Conservation (phyloP, 1,140 invertebrate species). For the Drosophila oshimai region DNA sequence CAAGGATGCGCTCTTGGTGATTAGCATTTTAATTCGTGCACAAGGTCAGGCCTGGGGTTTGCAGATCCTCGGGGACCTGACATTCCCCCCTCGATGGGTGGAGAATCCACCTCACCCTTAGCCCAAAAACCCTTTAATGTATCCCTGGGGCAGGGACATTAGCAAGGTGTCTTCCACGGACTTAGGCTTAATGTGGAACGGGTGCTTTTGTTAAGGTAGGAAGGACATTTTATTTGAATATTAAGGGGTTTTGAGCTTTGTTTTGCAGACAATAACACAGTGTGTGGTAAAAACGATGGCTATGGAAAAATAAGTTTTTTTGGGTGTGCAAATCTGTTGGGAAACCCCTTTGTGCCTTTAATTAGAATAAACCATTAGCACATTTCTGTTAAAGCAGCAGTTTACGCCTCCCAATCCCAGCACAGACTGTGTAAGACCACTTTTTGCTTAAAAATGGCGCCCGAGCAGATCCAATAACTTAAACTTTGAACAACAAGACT, state of each 20-base stretch:
- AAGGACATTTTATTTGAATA: not conserved
- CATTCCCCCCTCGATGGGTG: constrained; percentile 14
- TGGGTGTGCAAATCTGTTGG: not conserved
- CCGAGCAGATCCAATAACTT: too few species aligned
- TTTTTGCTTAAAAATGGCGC: too few species aligned
- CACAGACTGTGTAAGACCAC: too few species aligned
- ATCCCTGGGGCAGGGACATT: constrained; percentile 22
- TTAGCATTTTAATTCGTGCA: constrained; percentile 48
- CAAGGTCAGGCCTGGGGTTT: constrained; percentile 59
- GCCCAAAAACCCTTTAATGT: constrained; percentile 10
- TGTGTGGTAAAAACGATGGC: not conserved
- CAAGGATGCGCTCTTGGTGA: constrained; percentile 47
- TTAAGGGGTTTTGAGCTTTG: not conserved
- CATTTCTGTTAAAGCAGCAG: not conserved
- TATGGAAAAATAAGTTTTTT: not conserved
- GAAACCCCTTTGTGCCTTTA: not conserved
- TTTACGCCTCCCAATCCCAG: too few species aligned
- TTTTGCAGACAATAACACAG: not conserved
- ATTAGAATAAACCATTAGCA: not conserved
- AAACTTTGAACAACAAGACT: too few species aligned
- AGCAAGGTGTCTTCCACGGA: constrained; percentile 1
- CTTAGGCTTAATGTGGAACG: not conserved
- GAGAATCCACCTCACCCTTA: not conserved
- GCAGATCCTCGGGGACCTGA: constrained; percentile 52
- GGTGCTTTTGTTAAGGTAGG: constrained; percentile 12